These are phyloP conservation scores for Andricus quercusramuli DNA, from an alignment of 2,888 invertebrate species.

Conservation along the genomic window DNA sequence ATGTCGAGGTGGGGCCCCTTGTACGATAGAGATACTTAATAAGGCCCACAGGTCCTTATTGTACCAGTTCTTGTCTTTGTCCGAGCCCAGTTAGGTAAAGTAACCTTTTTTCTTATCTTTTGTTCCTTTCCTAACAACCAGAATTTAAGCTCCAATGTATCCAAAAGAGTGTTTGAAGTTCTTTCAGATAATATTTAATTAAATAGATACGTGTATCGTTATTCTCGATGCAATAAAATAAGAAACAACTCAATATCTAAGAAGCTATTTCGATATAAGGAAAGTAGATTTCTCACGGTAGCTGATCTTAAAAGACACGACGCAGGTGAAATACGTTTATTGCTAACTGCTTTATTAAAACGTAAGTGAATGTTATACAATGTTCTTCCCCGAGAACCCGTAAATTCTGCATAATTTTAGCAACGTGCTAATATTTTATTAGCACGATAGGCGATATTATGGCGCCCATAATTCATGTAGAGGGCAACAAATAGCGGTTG, in stretches of 20 bases:
- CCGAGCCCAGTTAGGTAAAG: not conserved
- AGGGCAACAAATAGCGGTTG: conserved; percentile 46
- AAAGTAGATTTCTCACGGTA: conserved; percentile 29
- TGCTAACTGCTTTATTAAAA: conserved; percentile 26
- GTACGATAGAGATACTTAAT: conserved; percentile 68
- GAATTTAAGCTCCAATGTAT: not conserved
- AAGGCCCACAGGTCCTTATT: conserved; percentile 51
- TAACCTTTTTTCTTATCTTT: conserved; percentile 14
- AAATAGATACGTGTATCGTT: not conserved
- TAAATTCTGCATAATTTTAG: conserved; percentile 36
- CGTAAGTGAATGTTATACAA: conserved; percentile 30
- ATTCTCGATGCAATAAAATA: not conserved
- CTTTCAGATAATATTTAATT: conserved; percentile 13
- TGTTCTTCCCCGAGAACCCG: conserved; percentile 32
- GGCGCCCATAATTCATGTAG: conserved; percentile 49
- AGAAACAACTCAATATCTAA: not conserved
- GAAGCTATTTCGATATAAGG: not conserved
- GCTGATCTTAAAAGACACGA: conserved; percentile 21
- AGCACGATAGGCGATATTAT: conserved; percentile 50
- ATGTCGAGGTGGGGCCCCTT: conserved; percentile 57
- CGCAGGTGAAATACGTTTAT: not conserved
- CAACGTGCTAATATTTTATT: conserved; percentile 51
- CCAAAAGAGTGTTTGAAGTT: not conserved
- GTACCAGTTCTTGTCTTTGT: conserved; percentile 14
- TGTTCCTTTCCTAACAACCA: not conserved